Evolutionary conservation across 2,113 vertebrate species (phyloP), one percentile per base, ranked within the genome.

Genomic region (Cavia porcellus): DNA sequence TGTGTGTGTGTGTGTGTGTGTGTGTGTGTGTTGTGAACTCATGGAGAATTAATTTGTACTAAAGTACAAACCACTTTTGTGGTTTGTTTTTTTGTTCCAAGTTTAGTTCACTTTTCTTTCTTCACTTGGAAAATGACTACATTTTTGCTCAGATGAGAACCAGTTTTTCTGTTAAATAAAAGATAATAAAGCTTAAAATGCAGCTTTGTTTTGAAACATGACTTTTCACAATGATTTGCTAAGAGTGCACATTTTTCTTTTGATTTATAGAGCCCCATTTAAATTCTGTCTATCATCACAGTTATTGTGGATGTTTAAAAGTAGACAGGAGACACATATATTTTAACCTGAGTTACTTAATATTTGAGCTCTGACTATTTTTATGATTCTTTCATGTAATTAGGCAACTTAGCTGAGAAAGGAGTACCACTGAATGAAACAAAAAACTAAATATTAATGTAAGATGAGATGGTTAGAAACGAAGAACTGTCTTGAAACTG

Each of bases 381-480:
- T 97, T 97, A 90, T 93, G 32, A 88, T 88, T 94, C n/a, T 96
- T 95, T 77, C 57, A 68, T 68, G 24, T 93, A 92, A 94, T 90
- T 90, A 86, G 42, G 38, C 88, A 25, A 15, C 9, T 95, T 96
- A 96, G 45, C 28, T 96, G 79, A 96, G 75, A 89, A 96, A 88
- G 35, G 2, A 68, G 59, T 83, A 66, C 17, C 82, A 83, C 61
- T 81, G 62, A 59, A 1, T 64, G 61, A 81, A 86, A 89, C 88
- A 64, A 95, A 96, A 92, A 75, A 57, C 55, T 50, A 97, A 95
- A 83, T 82, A 88, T 59, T 75, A 89, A 74, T 74, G 52, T 38
- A 94, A 90, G 42, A 68, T 68, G 19, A 47, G 83, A 66, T 89
- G 45, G 7, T 61, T 89, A 80, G 52, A 79, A 92, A 86, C 92